Evolutionary conservation across 2,797 vertebrate species (phyloP), one percentile per base, ranked within the genome.

Genomic region (Chrysocyon brachyurus): DNA sequence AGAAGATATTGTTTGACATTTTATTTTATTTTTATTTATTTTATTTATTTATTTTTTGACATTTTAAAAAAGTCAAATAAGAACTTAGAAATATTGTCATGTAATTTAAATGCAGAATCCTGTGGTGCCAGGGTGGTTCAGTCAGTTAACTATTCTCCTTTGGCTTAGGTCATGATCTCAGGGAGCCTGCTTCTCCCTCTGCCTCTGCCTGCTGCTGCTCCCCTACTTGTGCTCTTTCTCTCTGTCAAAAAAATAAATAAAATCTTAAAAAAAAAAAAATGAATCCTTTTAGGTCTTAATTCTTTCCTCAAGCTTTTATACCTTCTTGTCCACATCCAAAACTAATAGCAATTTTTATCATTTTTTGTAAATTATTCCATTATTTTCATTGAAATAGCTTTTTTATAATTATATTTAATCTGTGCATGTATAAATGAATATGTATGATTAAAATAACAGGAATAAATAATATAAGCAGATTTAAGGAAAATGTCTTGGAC

Each of bases 341-440:
- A 87, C 14, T 33, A 21, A 66, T 2, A 70, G 7, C 6, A 56
- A 54, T 85, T 91, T 96, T 92, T 52, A 46, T 72, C 33, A 54
- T 21, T 73, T 94, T 94, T 87, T 87, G 10, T 15, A 70, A 54
- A 66, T 61, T 46, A 64, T 56, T 96, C 11, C 79, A 19, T 36
- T 78, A 11, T 70, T 91, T 78, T 70, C 6, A 54, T 31, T 63
- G n/a, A 72, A 66, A 49, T 68, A 22, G 21, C 0, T 5, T 68
- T 84, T 90, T 57, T 14, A 82, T 79, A 28, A 54, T 77, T 94
- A 66, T 57, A 66, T 68, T 92, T 90, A 77, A 83, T 81, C 12
- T 94, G 3, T 54, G 52, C 31, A 21, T 33, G 5, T 24, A 10
- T 63, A 88, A 49, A 81, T 36, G 77, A 63, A 63, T 49, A 16